Conservation (phyloP, 2,888 invertebrate genomes). For the Acleris literana region DNA sequence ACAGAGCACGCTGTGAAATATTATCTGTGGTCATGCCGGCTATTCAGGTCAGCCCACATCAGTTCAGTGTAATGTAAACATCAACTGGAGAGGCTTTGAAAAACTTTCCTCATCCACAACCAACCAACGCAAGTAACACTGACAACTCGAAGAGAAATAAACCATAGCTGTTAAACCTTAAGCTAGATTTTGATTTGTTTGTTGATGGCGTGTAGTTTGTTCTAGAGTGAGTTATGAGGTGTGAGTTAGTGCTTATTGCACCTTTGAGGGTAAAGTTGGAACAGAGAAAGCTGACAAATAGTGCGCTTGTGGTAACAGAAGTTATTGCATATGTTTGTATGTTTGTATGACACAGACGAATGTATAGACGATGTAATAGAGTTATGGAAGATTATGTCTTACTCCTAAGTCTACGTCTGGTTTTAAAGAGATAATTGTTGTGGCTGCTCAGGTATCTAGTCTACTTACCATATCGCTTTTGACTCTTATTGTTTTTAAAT, state of each 20-base stretch:
- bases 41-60: conserved; percentile 17
- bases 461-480: no score
- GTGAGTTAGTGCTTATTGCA: conserved; percentile 32
- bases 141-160: not conserved
- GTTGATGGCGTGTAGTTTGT: not conserved
- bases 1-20: not conserved
- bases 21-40: not conserved
- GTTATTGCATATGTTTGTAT: conserved; percentile 15
- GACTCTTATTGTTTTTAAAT: no score
- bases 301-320: conserved; percentile 1
- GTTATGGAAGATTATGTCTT: no score
- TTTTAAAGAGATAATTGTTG: no score
- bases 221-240: not conserved
- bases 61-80: conserved; percentile 24
- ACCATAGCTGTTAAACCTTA: not conserved
- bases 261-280: conserved; percentile 22
- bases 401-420: no score
- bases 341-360: not conserved
- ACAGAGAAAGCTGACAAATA: conserved; percentile 19
- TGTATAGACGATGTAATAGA: no score
- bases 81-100: conserved; percentile 25
- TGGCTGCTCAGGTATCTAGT: no score
- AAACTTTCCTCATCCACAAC: not conserved
- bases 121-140: not conserved
- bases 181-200: not conserved